phyloP scores from a whole-genome alignment of 1,140 invertebrate genomes.

The Macrosteles quadrilineatus region DNA sequence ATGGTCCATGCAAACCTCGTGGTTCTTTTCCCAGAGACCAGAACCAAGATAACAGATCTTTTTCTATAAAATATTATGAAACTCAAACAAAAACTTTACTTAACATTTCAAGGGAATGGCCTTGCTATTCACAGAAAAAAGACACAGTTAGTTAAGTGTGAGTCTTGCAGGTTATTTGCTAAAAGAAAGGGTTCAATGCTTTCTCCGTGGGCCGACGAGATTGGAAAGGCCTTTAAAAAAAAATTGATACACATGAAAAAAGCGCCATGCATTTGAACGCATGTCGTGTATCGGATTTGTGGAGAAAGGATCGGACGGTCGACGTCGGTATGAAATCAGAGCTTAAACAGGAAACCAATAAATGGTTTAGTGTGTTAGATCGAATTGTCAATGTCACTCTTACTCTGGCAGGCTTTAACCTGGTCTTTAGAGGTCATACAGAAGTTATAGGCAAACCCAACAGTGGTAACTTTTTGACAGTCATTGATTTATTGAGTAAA shows the following conservation, averaged over 20 bases:
- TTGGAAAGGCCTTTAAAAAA: neutral
- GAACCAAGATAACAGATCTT: too few species aligned
- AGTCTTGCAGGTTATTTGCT: neutral
- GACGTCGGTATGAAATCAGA: neutral
- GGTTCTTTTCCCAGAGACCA: too few species aligned
- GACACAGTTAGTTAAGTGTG: constrained; percentile 8
- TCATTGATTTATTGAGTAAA: too few species aligned
- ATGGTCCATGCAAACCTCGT: too few species aligned
- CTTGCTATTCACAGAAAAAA: too few species aligned
- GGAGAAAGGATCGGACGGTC: neutral
- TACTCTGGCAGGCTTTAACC: too few species aligned
- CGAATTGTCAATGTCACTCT: too few species aligned
- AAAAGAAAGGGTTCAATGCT: neutral
- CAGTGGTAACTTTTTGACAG: too few species aligned
- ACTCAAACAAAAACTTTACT: constrained; percentile 4
- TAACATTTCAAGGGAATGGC: neutral
- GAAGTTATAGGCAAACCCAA: constrained; percentile 8
- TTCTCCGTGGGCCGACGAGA: neutral
- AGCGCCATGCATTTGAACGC: neutral
- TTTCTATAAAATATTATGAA: too few species aligned
- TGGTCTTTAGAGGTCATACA: constrained; percentile 12
- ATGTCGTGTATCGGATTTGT: neutral
- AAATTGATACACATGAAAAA: too few species aligned
- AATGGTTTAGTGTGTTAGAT: neutral
- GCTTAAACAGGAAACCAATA: neutral